These are phyloP conservation scores for Drosophila prostipennis DNA, from an alignment of 2,888 invertebrate species.

Conservation along the genomic window DNA sequence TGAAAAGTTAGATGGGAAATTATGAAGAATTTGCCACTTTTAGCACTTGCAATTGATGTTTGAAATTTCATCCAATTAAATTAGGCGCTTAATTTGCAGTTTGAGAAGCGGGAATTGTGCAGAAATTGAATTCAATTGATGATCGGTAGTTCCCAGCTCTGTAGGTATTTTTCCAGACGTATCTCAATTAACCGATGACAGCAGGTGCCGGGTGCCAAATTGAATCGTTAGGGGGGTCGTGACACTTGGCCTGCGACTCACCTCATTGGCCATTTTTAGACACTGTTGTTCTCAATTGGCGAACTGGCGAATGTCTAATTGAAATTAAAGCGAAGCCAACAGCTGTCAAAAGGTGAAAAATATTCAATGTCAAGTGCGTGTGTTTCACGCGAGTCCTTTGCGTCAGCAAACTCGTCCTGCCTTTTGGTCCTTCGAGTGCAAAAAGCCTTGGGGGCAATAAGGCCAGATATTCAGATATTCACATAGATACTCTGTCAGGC, in stretches of 20 bases:
- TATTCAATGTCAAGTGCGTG: conserved; percentile 69
- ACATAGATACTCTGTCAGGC: conserved; percentile 11
- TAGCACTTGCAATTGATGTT: conserved; percentile 20
- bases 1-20: conserved; percentile 23
- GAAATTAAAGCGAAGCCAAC: conserved; percentile 41
- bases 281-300: conserved; percentile 57
- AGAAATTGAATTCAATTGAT: conserved; percentile 73
- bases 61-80: conserved; percentile 55
- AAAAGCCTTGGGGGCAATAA: conserved; percentile 22
- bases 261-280: conserved; percentile 36
- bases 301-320: conserved; percentile 51
- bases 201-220: conserved; percentile 53
- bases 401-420: conserved; percentile 31
- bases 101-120: conserved; percentile 49
- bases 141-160: conserved; percentile 41
- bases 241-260: conserved; percentile 52
- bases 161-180: conserved; percentile 38
- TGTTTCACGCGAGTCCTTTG: conserved; percentile 27
- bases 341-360: conserved; percentile 12
- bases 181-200: conserved; percentile 60
- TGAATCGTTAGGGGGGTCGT: conserved; percentile 53
- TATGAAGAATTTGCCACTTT: conserved; percentile 16
- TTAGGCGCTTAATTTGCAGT: conserved; percentile 58
- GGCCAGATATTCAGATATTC: not conserved
- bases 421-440: conserved; percentile 11